Evolutionary conservation across 2,113 vertebrate species (phyloP).

Genomic region (Cololabis saira): DNA sequence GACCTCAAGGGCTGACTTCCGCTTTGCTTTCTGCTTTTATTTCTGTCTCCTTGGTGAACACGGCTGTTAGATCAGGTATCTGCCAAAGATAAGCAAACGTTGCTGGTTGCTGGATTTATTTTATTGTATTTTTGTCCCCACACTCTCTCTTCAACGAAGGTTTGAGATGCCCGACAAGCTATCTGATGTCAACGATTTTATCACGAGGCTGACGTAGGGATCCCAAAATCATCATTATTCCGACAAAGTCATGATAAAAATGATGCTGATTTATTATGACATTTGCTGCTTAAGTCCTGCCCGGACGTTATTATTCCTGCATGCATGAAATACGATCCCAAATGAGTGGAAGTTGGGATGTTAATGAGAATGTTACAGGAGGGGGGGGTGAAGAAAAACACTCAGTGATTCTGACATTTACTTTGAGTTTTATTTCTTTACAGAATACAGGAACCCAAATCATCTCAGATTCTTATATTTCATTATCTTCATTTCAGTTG

Average conservation of each 20-base stretch:
- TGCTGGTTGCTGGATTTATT: constrained; percentile 13
- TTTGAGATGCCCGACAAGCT: constrained; percentile 64
- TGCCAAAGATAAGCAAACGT: constrained; percentile 39
- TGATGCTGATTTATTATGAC: constrained; percentile 39
- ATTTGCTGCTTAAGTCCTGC: constrained; percentile 30
- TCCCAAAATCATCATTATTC: constrained; percentile 38
- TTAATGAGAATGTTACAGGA: too few species aligned
- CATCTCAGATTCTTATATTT: too few species aligned
- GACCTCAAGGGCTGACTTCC: constrained; percentile 81
- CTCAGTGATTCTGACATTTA: too few species aligned
- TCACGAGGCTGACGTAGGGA: constrained; percentile 49
- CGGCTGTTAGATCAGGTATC: constrained; percentile 64
- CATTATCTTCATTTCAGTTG: too few species aligned
- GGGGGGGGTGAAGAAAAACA: too few species aligned
- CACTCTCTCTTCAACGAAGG: constrained; percentile 36
- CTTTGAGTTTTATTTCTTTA: too few species aligned
- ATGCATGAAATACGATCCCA: constrained; percentile 36
- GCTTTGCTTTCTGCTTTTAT: constrained; percentile 50
- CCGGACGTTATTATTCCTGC: constrained; percentile 19
- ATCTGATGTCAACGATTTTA: constrained; percentile 71
- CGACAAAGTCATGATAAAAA: constrained; percentile 25
- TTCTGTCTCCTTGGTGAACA: constrained; percentile 48
- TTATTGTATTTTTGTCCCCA: constrained; percentile 10
- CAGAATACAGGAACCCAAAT: too few species aligned
- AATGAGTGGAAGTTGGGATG: too few species aligned